Evolutionary conservation across 53 echinoderm and acorn worm species (phyloP).

Genomic region (Crossaster papposus): DNA sequence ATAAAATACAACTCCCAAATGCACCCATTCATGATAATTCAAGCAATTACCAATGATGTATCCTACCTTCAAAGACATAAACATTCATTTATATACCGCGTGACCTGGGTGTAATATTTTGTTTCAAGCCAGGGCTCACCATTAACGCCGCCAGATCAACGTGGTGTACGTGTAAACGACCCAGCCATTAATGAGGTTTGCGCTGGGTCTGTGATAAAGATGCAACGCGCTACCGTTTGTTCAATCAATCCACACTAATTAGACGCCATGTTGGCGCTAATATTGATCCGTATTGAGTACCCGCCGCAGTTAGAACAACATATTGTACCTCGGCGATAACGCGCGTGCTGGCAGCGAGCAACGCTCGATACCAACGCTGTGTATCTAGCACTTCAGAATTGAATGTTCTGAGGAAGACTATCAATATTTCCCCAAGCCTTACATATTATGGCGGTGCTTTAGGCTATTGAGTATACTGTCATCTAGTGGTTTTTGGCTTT

Average conservation of each 20-base stretch:
- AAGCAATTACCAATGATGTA: too few relatives aligned
- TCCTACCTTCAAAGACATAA: too few relatives aligned
- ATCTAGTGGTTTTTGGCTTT: not conserved
- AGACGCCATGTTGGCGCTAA: not conserved
- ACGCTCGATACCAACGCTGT: not conserved
- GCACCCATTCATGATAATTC: too few relatives aligned
- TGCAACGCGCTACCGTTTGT: not conserved
- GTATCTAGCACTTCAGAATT: not conserved
- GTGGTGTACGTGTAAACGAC: not conserved
- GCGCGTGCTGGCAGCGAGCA: not conserved
- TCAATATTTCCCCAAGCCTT: not conserved
- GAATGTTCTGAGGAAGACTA: not conserved
- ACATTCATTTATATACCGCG: too few relatives aligned
- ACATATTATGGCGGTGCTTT: not conserved
- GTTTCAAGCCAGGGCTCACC: too few relatives aligned
- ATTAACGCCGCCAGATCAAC: too few relatives aligned
- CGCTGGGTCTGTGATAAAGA: not conserved
- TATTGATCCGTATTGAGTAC: constrained; percentile 11
- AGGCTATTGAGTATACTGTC: not conserved
- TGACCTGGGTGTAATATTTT: too few relatives aligned
- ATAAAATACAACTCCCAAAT: too few relatives aligned
- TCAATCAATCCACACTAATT: constrained; percentile 24
- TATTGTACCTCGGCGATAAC: not conserved
- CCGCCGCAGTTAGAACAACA: not conserved
- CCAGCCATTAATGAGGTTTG: not conserved